Base-by-base conservation (phyloP, 1,140 invertebrate species). In the Drosophila kurseongensis region DNA sequence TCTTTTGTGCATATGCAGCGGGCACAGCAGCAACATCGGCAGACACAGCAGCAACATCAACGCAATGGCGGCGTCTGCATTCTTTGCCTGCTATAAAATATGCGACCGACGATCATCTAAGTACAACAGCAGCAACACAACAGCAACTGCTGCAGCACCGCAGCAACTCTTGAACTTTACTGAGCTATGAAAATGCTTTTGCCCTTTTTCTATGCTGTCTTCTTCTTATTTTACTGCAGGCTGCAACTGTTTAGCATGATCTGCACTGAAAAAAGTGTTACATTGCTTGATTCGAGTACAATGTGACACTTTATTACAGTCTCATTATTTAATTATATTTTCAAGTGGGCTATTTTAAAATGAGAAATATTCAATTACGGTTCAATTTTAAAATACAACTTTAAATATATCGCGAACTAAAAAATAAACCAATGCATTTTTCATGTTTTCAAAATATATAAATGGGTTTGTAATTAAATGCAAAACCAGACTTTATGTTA, bases 81-180 rank as follows among this genome's bases (percentile, higher is more conserved):
- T 89, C 83, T 88, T 86, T 61, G 56, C 59, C 65, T 41, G 67
- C 73, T 74, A 86, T 86, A 88, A 88, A 86, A 86, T 86, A 86
- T 86, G 82, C 82, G 84, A 82, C 74, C 82, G 80, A 61, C 74
- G 72, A 82, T 82, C 80, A 84, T 83, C 80, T 84, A 47, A 55
- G 66, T 35, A 63, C 77, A 63, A 52, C 58, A 52, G 38, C 78
- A 65, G 13, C 78, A 59, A 41, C 67, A 41, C 67, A 55, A 12
- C 73, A 42, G 51, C 62, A 62, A 23, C 71, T 61, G 52, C 62
- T 60, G 48, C 14, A 60, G 55, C 65, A 42, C 52, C 50, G 29
- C 65, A 61, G 74, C 82, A 69, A 83, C 84, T 84, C 76, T 88
- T 88, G 85, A 89, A 89, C 84, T 89, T 75, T 89, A 84, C 80